A percentile compares a stretch with the other conserved stretches of the same genome.
These are phyloP conservation scores for Caiman crocodilus DNA, from an alignment of 2,797 vertebrate species.

Conservation along the genomic window DNA sequence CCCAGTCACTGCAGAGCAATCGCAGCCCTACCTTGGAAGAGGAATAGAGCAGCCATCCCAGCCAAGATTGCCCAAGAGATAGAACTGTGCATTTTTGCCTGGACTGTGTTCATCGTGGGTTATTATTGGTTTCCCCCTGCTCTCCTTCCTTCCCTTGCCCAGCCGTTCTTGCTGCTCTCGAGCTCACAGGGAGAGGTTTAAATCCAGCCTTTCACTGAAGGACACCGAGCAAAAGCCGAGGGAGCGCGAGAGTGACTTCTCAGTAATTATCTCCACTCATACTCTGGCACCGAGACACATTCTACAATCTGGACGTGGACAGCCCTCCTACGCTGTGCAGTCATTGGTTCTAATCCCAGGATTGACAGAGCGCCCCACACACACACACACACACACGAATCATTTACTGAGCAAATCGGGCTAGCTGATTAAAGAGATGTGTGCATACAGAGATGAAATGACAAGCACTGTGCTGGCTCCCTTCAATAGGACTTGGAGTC, in stretches of 20 bases:
- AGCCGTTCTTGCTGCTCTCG: conserved; percentile 52
- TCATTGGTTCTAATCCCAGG: conserved; percentile 78
- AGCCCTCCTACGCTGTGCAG: conserved; percentile 76
- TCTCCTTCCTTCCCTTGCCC: conserved; percentile 39
- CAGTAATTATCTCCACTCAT: conserved; percentile 70
- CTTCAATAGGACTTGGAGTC: conserved; percentile 69
- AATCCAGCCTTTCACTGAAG: conserved; percentile 80
- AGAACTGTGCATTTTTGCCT: conserved; percentile 78
- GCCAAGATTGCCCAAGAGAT: conserved; percentile 81
- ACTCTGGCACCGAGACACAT: conserved; percentile 72
- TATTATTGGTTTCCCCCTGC: neutral
- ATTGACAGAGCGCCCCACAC: conserved; percentile 65
- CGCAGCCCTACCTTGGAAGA: conserved; percentile 81
- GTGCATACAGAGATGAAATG: conserved; percentile 61
- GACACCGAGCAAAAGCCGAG: conserved; percentile 58
- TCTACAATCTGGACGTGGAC: conserved; percentile 70
- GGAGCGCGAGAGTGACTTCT: conserved; percentile 60
- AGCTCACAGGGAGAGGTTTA: conserved; percentile 58
- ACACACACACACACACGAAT: conserved; percentile 32
- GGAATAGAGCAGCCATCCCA: conserved; percentile 81
- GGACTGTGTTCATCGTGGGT: conserved; percentile 75
- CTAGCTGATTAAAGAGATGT: conserved; percentile 71
- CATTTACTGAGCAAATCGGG: conserved; percentile 74
- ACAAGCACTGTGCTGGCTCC: conserved; percentile 56
- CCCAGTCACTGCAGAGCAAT: conserved; percentile 25